These are phyloP conservation scores for Drosophila sulfurigaster DNA, from an alignment of 1,140 invertebrate species.

Conservation along the genomic window DNA sequence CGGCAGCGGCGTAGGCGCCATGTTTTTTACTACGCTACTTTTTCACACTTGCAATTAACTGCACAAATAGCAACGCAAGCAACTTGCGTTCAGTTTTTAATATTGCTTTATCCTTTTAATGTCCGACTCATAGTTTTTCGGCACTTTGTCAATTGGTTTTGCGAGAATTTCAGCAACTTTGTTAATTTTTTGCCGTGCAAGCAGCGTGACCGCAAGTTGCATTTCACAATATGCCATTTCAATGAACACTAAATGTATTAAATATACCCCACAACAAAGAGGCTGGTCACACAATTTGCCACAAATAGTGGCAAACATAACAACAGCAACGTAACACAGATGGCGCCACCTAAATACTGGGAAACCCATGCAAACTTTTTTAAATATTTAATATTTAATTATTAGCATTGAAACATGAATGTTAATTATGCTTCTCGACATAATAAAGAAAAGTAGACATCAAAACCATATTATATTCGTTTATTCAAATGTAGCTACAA, in stretches of 20 bases:
- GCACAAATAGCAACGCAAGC: constrained; percentile 16
- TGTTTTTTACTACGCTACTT: constrained; percentile 45
- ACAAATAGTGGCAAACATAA: background rate
- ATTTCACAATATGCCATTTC: constrained; percentile 15
- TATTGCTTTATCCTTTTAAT: background rate
- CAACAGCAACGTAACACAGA: no score
- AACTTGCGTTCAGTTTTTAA: constrained; percentile 8
- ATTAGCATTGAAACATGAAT: no score
- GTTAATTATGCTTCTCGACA: no score
- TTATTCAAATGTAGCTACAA: no score
- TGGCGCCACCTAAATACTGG: no score
- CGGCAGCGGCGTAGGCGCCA: constrained; percentile 82
- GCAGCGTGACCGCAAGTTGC: constrained; percentile 23
- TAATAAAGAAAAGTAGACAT: no score
- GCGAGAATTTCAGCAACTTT: constrained; percentile 19
- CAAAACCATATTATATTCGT: no score
- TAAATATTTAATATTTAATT: no score
- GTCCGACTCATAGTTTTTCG: constrained; percentile 36
- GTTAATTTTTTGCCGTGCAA: constrained; percentile 17
- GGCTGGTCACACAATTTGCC: background rate
- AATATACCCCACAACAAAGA: background rate
- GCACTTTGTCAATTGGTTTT: constrained; percentile 2
- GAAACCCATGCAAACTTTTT: no score
- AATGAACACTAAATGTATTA: background rate
- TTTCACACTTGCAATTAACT: constrained; percentile 2